phyloP scores from a whole-genome alignment of 2,113 vertebrate genomes.

The Pyrgilauda ruficollis region DNA sequence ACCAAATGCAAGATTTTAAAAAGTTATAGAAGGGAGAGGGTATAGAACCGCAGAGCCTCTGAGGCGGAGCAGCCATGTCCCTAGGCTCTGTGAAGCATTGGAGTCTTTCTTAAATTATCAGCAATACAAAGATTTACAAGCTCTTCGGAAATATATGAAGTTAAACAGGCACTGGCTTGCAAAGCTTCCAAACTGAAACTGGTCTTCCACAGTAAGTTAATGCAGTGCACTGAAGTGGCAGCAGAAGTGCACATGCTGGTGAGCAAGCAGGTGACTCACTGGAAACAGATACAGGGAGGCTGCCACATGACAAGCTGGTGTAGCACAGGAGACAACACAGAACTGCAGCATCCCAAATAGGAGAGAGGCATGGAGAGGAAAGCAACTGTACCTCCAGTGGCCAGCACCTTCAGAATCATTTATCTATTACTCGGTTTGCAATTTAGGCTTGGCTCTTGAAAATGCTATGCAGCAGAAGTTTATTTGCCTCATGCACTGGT shows the following conservation, averaged over 20 bases:
- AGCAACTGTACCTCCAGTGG: neutral
- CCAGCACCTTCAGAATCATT: neutral
- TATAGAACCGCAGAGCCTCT: neutral
- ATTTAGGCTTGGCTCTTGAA: neutral
- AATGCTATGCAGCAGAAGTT: neutral
- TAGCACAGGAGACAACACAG: neutral
- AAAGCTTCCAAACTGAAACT: neutral
- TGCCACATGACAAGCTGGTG: neutral
- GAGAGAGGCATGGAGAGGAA: neutral
- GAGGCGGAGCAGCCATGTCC: neutral
- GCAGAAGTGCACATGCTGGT: neutral
- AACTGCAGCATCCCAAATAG: neutral
- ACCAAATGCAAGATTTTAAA: neutral
- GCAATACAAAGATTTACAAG: fast-evolving
- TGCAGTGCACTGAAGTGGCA: neutral
- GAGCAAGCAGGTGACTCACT: neutral
- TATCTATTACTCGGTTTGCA: neutral
- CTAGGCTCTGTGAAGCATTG: neutral
- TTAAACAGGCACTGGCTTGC: neutral
- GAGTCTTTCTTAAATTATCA: neutral
- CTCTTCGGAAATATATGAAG: neutral
- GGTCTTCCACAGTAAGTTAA: neutral
- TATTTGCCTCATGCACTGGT: neutral
- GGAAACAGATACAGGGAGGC: neutral
- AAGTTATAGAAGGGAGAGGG: neutral